Evolutionary conservation across 2,113 vertebrate genomes (phyloP), one percentile per base, ranked within the genome.

Genomic region (Myiozetetes cayanensis): DNA sequence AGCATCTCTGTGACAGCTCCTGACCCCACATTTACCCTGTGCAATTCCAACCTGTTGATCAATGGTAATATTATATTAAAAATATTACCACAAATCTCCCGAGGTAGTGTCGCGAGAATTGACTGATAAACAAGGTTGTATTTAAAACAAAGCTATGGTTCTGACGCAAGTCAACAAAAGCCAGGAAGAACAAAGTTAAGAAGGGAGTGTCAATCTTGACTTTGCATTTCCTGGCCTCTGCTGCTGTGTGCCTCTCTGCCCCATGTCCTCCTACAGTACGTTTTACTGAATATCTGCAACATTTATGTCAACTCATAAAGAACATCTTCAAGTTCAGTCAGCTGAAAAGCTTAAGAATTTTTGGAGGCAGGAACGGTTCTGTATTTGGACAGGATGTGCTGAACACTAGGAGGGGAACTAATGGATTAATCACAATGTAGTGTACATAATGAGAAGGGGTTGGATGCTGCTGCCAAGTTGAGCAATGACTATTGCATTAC

Each of bases 381-480:
- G 56, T 84, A 95, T 93, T 96, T 96, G 77, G 85, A 95, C 21
- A 96, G 94, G 91, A 96, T 92, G 90, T 75, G 94, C 70, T 91
- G 59, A 97, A 92, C 47, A 94, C 89, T 85, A 92, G 75, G 43
- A 94, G 56, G 68, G 94, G 86, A 96, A 96, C 95, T 90, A 97
- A 96, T 95, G 81, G 94, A 96, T 91, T 95, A 95, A 96, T 95
- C 91, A 87, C 75, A 70, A 73, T 22, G 55, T 55, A 79, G 77
- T 50, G 56, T 91, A 96, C 63, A 65, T 89, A 83, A 89, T 79
- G 94, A 84, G 83, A 93, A 92, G 76, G 90, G 85, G 84, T 41
- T 84, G 94, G 95, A 92, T 96, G 97, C 97, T 98, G 97, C 97
- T 98, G 98, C 98, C 98, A 98, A 98, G 94, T 98, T 98, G 97